Conservation (phyloP, 2,113 vertebrate genomes). For the Ciconia boyciana region DNA sequence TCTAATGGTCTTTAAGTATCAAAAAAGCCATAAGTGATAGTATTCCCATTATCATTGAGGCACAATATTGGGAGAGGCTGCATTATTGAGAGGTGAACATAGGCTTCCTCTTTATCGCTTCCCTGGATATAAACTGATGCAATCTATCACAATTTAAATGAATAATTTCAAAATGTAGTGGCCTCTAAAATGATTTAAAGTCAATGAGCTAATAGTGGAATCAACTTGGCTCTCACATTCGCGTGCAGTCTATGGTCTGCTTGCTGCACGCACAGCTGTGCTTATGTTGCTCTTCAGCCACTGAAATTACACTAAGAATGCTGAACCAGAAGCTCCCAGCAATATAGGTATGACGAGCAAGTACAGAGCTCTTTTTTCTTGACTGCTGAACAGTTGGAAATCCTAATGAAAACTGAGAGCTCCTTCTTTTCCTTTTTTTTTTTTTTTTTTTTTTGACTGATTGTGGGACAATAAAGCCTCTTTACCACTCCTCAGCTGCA, state of each 20-base stretch:
- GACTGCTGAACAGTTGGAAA: not conserved
- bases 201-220: not conserved
- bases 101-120: not conserved
- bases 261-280: not conserved
- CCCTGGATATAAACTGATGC: not conserved
- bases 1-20: slow-evolving; percentile 42
- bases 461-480: not conserved
- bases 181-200: slow-evolving; percentile 28
- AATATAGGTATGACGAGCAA: not conserved
- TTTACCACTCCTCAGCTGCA: not conserved
- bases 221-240: not conserved
- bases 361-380: not conserved
- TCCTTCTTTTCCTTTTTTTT: not conserved
- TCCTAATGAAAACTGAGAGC: not conserved
- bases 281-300: not conserved
- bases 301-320: not conserved
- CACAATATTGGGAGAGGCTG: not conserved
- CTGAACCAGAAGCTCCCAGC: not conserved
- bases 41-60: not conserved
- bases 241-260: not conserved
- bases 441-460: not conserved
- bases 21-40: slow-evolving; percentile 4
- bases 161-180: not conserved
- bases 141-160: slow-evolving; percentile 21
- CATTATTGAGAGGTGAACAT: not conserved